Base-by-base conservation (phyloP, 2,888 invertebrate species). In the Anaspis maculata region DNA sequence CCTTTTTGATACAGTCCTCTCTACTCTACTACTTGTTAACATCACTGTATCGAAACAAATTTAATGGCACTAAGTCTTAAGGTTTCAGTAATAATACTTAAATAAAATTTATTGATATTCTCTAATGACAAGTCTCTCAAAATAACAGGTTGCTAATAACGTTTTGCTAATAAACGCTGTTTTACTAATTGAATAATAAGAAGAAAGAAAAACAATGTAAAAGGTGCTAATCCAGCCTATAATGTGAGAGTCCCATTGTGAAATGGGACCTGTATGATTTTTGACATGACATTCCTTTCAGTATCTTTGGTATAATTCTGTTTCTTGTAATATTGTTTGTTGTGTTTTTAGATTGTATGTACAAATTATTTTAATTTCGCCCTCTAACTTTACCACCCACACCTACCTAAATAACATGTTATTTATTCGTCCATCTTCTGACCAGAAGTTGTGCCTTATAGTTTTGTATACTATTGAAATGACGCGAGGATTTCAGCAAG, bases 261-360 rank as follows among this genome's bases (percentile, higher is more conserved):
- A n/a, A n/a, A n/a, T 19, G 19, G 19, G 19, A 19, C 9, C 19
- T 19, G 5, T 19, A 19, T 19, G 19, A 19, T 19, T 9, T 41
- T 39, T 41, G 32, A 44, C 45, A 35, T 41, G 36, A 46, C 46
- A 46, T 45, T 48, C 45, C 44, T 43, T 43, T 36, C 44, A 41
- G 42, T 44, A 40, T 41, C 37, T 41, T 41, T 41, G 44, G 39
- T 39, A 41, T 39, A 36, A 6, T 13, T 23, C 27, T 15, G 37
- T 49, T 47, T 49, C n/a, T n/a, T n/a, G n/a, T n/a, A n/a, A 49
- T 41, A 49, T 46, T 49, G 42, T 32, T 49, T 48, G 46, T 48
- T 49, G 40, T 48, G 36, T 41, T 44, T 48, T 34, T 32, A 41
- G 41, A n/a, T 47, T 30, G 19, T 39, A 42, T 51, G 49, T 51